phyloP scores from a whole-genome alignment of 1,140 invertebrate genomes.

The Drosophila busckii region DNA sequence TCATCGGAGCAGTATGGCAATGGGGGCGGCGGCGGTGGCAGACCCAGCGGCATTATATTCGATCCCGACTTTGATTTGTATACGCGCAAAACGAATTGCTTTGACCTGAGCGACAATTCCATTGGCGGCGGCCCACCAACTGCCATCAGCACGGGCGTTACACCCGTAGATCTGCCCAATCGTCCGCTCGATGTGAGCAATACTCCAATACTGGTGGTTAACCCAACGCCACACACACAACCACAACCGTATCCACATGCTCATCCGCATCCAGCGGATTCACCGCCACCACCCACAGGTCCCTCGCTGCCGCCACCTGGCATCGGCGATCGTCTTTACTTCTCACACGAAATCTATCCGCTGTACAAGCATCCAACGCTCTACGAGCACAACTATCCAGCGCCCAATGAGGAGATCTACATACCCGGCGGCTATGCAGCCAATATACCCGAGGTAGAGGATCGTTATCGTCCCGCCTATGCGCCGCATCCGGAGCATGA shows the following conservation, averaged over 20 bases:
- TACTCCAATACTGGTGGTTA: constrained; percentile 58
- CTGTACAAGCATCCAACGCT: constrained; percentile 74
- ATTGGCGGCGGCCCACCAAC: constrained; percentile 45
- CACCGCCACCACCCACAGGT: constrained; percentile 16
- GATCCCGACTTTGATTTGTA: constrained; percentile 84
- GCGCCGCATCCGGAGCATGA: constrained; percentile 32
- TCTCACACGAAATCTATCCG: constrained; percentile 74
- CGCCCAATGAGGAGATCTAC: constrained; percentile 67
- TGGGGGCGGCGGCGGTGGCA: constrained; percentile 54
- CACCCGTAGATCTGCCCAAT: constrained; percentile 61
- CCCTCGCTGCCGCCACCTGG: constrained; percentile 28
- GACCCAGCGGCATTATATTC: constrained; percentile 78
- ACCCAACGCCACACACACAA: constrained; percentile 66
- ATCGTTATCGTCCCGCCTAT: constrained; percentile 57
- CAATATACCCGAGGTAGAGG: constrained; percentile 66
- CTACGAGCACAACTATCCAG: constrained; percentile 75
- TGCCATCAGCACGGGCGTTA: constrained; percentile 51
- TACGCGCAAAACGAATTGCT: constrained; percentile 80
- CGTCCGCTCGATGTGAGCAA: constrained; percentile 61
- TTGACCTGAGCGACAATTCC: constrained; percentile 70
- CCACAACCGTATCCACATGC: background rate
- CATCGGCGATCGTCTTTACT: constrained; percentile 67
- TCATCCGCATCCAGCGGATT: constrained; percentile 4
- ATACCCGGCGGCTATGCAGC: constrained; percentile 73
- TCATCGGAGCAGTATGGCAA: constrained; percentile 78